A percentile compares a stretch with the other conserved stretches of the same genome.
These are phyloP conservation scores for Minunthozetes semirufus DNA, from an alignment of 2,888 invertebrate genomes.

Conservation along the genomic window DNA sequence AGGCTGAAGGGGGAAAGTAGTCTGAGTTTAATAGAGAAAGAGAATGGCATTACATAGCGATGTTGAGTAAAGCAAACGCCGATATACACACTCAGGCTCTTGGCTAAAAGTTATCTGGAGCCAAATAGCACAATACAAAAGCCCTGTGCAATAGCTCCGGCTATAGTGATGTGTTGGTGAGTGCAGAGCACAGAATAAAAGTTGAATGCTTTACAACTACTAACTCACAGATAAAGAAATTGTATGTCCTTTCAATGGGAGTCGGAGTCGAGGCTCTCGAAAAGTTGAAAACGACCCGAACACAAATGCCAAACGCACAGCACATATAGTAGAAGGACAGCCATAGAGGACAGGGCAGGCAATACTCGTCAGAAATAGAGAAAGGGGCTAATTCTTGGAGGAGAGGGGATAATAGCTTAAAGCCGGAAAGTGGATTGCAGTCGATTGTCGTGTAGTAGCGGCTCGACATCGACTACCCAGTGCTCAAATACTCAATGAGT, in stretches of 20 bases:
- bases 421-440: constrained; percentile 29
- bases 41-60: not conserved
- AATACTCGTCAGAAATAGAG: not conserved
- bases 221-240: not conserved
- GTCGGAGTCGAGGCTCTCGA: constrained; percentile 13
- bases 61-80: not conserved
- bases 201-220: not conserved
- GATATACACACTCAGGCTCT: not conserved
- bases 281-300: constrained; percentile 24
- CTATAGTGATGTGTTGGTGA: not conserved
- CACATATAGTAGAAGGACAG: not conserved
- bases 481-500: not conserved
- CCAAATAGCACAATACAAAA: not conserved
- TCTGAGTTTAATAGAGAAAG: not conserved
- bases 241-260: not conserved
- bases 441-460: not conserved
- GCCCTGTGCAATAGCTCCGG: not conserved
- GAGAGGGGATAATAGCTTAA: constrained; percentile 18
- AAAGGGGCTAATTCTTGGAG: not conserved
- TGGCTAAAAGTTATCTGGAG: not conserved
- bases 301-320: not conserved
- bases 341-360: not conserved
- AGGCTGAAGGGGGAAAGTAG: too few species aligned
- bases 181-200: not conserved
- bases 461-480: too few species aligned